These are phyloP conservation scores for Chrysotoxum bicinctum DNA, from an alignment of 2,888 invertebrate genomes.

Conservation along the genomic window DNA sequence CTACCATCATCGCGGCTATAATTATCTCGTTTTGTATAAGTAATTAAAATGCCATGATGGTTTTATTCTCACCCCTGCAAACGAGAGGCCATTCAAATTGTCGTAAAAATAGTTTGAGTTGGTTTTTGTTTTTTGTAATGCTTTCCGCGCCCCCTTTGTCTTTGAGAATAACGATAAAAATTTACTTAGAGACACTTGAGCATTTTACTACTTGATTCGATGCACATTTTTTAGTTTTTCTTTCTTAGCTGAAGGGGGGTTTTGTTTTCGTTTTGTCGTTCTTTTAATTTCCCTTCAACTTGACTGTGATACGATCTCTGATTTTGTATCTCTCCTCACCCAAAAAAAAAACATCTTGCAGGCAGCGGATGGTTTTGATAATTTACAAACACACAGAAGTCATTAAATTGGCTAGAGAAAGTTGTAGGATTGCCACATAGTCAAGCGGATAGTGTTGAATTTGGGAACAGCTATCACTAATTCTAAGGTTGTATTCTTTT, in stretches of 20 bases:
- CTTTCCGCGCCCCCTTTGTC: constrained; percentile 16
- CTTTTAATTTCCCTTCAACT: constrained; percentile 5
- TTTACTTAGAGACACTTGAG: constrained; percentile 43
- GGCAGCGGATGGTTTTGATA: constrained; percentile 4
- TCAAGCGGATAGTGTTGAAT: background rate
- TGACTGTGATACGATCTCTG: constrained; percentile 21
- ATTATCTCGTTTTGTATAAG: constrained; percentile 53
- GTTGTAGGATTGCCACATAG: background rate
- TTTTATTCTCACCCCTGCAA: constrained; percentile 21
- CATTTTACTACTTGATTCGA: background rate
- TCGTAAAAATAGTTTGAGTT: constrained; percentile 45
- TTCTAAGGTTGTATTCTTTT: too few species aligned
- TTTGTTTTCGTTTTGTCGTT: constrained; percentile 19
- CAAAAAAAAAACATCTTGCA: background rate
- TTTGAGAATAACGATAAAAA: constrained; percentile 23
- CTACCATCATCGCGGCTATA: constrained; percentile 30
- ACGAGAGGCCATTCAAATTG: constrained; percentile 40
- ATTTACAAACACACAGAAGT: constrained; percentile 23
- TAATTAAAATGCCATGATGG: constrained; percentile 62
- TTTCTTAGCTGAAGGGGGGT: background rate
- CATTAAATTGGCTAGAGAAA: constrained; percentile 18
- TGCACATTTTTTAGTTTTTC: constrained; percentile 25
- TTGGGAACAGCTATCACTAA: too few species aligned
- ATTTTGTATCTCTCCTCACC: background rate
- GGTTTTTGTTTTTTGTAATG: constrained; percentile 23